phyloP scores from a whole-genome alignment of 2,888 invertebrate genomes.

The Heliconius charithonia region DNA sequence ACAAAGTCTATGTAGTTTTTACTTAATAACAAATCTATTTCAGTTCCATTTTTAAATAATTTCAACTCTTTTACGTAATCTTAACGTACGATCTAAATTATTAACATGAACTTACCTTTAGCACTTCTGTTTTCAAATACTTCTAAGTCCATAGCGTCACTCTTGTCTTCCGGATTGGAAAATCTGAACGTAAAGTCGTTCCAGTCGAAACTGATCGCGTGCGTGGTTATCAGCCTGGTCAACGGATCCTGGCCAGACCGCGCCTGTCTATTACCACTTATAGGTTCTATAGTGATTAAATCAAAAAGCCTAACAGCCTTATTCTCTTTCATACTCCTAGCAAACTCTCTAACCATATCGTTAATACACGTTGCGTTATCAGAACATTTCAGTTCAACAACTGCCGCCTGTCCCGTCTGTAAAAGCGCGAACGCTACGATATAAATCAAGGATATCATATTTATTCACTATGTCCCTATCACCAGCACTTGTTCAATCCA shows the following conservation, averaged over 20 bases:
- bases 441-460: constrained; percentile 74
- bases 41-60: too few relatives aligned
- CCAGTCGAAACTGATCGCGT: constrained; percentile 83
- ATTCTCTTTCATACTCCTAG: constrained; percentile 79
- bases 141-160: constrained; percentile 78
- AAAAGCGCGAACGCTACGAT: constrained; percentile 67
- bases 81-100: neutral
- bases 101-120: constrained; percentile 64
- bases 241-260: constrained; percentile 68
- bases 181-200: constrained; percentile 81
- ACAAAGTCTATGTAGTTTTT: too few relatives aligned
- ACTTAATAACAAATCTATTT: too few relatives aligned
- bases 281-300: constrained; percentile 81
- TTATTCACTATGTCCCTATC: constrained; percentile 58
- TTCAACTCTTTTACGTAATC: too few relatives aligned
- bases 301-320: constrained; percentile 82
- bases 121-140: constrained; percentile 74
- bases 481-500: constrained; percentile 75
- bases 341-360: constrained; percentile 76
- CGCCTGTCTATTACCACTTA: constrained; percentile 67
- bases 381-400: constrained; percentile 79
- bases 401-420: constrained; percentile 57
- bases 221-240: constrained; percentile 76
- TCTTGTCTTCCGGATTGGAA: constrained; percentile 73
- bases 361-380: constrained; percentile 86